Percentiles rank a stretch among this genome's conserved stretches.
Conservation (phyloP, 2,113 vertebrate species). For the Gobio gobio region DNA sequence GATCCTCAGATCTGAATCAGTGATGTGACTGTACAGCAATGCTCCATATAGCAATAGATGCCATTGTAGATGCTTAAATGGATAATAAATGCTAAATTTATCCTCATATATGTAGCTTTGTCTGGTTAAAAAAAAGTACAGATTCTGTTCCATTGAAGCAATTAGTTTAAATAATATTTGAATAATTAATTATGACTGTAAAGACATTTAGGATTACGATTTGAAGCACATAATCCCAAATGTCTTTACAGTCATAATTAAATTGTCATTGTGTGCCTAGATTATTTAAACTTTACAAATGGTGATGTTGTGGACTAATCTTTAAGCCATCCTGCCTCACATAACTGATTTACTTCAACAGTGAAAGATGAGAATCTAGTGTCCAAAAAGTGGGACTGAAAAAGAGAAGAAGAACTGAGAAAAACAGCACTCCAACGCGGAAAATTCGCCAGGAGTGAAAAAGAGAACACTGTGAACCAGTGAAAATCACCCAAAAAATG, state of each 20-base stretch:
- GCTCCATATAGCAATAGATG: neutral
- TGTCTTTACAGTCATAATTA: no score
- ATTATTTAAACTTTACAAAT: neutral
- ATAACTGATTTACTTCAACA: constrained; percentile 58
- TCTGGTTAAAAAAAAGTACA: neutral
- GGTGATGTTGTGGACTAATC: neutral
- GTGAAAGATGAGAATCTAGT: constrained; percentile 73
- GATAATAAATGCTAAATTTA: neutral
- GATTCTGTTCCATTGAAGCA: neutral
- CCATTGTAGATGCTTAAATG: neutral
- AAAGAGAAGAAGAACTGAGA: constrained; percentile 27
- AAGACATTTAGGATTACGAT: no score
- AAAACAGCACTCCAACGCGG: constrained; percentile 42
- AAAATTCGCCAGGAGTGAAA: constrained; percentile 32
- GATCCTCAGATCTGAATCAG: constrained; percentile 4
- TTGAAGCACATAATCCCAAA: no score
- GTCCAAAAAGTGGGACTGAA: constrained; percentile 61
- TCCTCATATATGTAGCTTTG: neutral
- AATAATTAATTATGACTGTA: no score
- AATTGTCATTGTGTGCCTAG: neutral
- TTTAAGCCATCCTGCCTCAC: neutral
- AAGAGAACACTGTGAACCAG: constrained; percentile 20
- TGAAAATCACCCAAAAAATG: constrained; percentile 49
- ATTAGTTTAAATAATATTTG: neutral
- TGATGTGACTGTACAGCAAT: neutral